Conservation (phyloP, 2,113 vertebrate genomes). For the Nymphicus hollandicus region DNA sequence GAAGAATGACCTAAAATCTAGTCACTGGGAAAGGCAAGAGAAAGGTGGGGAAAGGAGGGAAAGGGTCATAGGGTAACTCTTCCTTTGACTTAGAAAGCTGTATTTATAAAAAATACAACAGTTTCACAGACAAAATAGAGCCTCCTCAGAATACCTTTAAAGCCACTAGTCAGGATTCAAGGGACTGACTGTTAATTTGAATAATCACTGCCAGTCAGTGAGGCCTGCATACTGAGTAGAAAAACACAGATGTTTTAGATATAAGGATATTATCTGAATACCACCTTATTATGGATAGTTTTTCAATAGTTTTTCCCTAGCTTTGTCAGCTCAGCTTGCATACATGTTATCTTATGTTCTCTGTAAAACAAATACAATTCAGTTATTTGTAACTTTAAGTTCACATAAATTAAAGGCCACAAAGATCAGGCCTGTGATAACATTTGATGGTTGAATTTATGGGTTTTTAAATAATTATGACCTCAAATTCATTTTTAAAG, state of each 20-base stretch:
- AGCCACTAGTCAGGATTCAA: not conserved
- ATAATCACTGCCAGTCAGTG: not conserved
- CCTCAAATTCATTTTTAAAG: not conserved
- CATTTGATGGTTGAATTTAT: not conserved
- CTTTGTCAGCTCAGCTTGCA: not conserved
- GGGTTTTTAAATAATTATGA: not conserved
- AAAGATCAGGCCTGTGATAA: not conserved
- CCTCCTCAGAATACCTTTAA: not conserved
- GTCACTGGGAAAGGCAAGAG: not conserved
- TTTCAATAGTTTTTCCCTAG: not conserved
- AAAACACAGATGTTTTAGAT: not conserved
- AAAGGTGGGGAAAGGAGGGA: not conserved
- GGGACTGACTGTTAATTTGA: not conserved
- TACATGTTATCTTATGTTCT: not conserved
- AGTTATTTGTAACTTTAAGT: not conserved
- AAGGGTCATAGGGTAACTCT: not conserved
- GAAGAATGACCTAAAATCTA: not conserved
- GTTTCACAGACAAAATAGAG: not conserved
- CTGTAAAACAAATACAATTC: not conserved
- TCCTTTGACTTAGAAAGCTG: not conserved
- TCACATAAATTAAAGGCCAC: not conserved
- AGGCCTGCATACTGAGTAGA: not conserved
- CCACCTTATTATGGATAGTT: not conserved
- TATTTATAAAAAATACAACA: not conserved
- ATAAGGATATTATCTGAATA: not conserved